phyloP scores from a whole-genome alignment of 2,113 vertebrate genomes.

The Catharus bicknelli region DNA sequence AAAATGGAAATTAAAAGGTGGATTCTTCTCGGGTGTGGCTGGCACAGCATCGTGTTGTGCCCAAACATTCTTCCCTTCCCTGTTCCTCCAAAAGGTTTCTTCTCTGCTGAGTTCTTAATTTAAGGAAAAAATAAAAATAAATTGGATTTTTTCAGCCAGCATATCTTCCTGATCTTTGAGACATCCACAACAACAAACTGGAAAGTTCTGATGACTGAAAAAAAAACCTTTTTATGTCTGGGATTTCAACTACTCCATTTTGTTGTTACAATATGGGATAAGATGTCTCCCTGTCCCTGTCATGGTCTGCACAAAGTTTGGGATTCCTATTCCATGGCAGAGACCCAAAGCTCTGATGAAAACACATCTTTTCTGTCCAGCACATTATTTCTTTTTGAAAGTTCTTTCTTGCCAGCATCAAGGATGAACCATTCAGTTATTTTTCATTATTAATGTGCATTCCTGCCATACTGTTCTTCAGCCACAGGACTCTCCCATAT shows the following conservation, averaged over 20 bases:
- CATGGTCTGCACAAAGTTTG: not conserved
- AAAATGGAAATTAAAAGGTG: not conserved
- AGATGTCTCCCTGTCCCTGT: not conserved
- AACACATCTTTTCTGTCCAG: not conserved
- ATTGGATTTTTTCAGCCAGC: not conserved
- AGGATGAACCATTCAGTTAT: not conserved
- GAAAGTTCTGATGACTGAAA: not conserved
- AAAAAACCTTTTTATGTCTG: not conserved
- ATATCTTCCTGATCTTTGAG: not conserved
- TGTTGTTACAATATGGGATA: not conserved
- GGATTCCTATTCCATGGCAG: not conserved
- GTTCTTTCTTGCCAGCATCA: not conserved
- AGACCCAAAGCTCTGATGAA: not conserved
- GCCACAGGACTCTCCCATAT: not conserved
- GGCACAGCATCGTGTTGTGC: not conserved
- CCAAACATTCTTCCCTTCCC: not conserved
- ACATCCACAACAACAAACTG: not conserved
- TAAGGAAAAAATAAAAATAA: not conserved
- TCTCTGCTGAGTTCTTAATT: not conserved
- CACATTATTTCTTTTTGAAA: not conserved
- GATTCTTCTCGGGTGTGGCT: not conserved
- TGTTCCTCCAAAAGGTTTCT: not conserved
- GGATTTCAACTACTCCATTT: not conserved
- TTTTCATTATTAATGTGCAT: not conserved
- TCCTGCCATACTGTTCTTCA: not conserved